phyloP scores from a whole-genome alignment of 2,888 invertebrate species.

The Choreutis nemorana region DNA sequence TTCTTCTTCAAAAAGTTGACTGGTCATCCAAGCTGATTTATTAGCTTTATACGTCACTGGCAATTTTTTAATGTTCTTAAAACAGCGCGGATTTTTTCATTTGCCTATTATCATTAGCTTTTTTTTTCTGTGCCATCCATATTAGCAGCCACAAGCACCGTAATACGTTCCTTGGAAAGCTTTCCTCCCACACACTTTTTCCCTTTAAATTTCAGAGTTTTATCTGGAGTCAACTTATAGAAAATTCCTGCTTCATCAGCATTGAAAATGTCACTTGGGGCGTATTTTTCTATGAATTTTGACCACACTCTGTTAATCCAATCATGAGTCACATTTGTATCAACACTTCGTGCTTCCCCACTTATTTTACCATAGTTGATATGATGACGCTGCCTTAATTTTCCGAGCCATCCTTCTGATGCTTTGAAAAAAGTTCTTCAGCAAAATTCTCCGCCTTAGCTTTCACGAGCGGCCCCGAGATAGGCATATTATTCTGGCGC shows the following conservation, averaged over 20 bases:
- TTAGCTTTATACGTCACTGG: constrained; percentile 19
- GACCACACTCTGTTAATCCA: constrained; percentile 17
- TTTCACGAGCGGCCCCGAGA: constrained; percentile 15
- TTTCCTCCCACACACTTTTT: constrained; percentile 19
- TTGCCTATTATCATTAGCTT: constrained; percentile 23
- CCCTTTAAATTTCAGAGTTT: constrained; percentile 17
- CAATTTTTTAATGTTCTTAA: constrained; percentile 19
- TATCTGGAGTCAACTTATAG: constrained; percentile 17
- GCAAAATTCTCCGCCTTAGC: constrained; percentile 16
- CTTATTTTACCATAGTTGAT: constrained; percentile 15
- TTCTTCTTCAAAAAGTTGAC: constrained; percentile 14
- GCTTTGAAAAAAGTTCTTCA: constrained; percentile 18
- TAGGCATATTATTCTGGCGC: constrained; percentile 18
- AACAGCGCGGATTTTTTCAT: too few species aligned
- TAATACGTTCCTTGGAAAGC: constrained; percentile 17
- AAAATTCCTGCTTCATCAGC: constrained; percentile 20
- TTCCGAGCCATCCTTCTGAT: constrained; percentile 19
- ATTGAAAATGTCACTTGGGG: constrained; percentile 16
- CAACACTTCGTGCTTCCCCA: constrained; percentile 13
- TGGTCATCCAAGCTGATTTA: constrained; percentile 19
- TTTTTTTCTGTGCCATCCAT: constrained; percentile 21
- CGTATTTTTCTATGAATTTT: constrained; percentile 13
- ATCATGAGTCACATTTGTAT: constrained; percentile 15
- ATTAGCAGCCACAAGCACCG: constrained; percentile 19
- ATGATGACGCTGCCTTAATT: constrained; percentile 17